Conservation (phyloP, 2,888 invertebrate genomes). For the Ormyrus thymus region DNA sequence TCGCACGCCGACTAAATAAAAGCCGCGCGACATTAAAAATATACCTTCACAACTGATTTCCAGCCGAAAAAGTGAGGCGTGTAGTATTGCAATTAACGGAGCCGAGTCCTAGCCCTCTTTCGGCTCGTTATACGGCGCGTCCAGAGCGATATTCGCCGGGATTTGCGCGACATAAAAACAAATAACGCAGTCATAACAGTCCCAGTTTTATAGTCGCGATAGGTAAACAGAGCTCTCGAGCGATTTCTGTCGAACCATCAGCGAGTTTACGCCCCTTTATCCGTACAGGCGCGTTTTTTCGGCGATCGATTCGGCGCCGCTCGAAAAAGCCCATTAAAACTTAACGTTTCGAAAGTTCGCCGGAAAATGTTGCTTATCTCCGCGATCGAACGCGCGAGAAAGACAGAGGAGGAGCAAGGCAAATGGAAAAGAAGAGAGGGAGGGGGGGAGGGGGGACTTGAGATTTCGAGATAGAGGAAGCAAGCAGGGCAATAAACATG, state of each 20-base stretch:
- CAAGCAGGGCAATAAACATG: slow-evolving; percentile 44
- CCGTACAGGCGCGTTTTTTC: neutral
- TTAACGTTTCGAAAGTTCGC: slow-evolving; percentile 33
- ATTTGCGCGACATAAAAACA: slow-evolving; percentile 7
- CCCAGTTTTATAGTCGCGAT: slow-evolving; percentile 15
- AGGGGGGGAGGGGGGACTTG: neutral
- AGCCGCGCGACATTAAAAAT: no score
- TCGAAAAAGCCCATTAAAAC: slow-evolving; percentile 39
- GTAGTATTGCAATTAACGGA: no score
- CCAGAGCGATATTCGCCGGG: no score
- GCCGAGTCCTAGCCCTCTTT: no score
- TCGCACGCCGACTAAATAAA: no score
- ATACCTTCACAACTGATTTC: no score
- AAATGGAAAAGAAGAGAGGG: neutral
- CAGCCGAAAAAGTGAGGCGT: no score
- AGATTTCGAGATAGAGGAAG: no score
- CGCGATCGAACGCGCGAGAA: neutral
- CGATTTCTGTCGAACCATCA: slow-evolving; percentile 27
- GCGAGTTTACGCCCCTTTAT: slow-evolving; percentile 37
- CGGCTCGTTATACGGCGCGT: no score
- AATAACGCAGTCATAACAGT: slow-evolving; percentile 1
- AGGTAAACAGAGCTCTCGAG: slow-evolving; percentile 19
- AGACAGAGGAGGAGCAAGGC: neutral
- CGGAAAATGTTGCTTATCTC: slow-evolving; percentile 22
- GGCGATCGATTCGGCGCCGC: neutral